Conservation (phyloP, 2,113 vertebrate genomes). For the Ciconia maguari region DNA sequence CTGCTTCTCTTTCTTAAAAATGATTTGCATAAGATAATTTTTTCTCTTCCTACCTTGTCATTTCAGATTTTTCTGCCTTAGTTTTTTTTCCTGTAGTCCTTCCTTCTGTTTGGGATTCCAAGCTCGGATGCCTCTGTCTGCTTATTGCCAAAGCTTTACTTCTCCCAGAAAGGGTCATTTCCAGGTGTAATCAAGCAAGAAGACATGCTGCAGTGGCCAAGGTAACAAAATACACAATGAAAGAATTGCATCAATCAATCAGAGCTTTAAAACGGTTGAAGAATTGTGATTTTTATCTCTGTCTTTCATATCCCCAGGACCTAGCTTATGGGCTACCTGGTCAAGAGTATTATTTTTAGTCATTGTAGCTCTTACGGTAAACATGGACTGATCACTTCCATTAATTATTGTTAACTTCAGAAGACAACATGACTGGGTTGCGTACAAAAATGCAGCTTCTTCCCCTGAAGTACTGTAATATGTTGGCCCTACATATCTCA, state of each 20-base stretch:
- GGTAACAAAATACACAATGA: neutral
- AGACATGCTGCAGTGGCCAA: neutral
- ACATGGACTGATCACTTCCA: neutral
- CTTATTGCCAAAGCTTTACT: neutral
- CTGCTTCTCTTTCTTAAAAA: neutral
- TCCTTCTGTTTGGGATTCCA: neutral
- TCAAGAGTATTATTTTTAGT: neutral
- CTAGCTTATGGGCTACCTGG: neutral
- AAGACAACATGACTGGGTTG: neutral
- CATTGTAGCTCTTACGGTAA: neutral
- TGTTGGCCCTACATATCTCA: neutral
- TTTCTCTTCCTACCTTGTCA: neutral
- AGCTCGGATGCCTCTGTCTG: neutral
- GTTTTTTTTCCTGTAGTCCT: neutral
- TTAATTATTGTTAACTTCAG: neutral
- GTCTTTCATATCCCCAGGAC: neutral
- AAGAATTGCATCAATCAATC: neutral
- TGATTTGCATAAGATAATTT: neutral
- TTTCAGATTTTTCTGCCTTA: neutral
- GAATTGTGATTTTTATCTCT: neutral
- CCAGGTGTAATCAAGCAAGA: neutral
- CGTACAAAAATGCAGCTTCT: neutral
- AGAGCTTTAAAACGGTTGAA: neutral
- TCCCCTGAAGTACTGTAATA: neutral
- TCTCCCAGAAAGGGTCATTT: neutral